These are phyloP conservation scores for Cerastis rubricosa DNA, from an alignment of 2,888 invertebrate genomes.

Conservation along the genomic window DNA sequence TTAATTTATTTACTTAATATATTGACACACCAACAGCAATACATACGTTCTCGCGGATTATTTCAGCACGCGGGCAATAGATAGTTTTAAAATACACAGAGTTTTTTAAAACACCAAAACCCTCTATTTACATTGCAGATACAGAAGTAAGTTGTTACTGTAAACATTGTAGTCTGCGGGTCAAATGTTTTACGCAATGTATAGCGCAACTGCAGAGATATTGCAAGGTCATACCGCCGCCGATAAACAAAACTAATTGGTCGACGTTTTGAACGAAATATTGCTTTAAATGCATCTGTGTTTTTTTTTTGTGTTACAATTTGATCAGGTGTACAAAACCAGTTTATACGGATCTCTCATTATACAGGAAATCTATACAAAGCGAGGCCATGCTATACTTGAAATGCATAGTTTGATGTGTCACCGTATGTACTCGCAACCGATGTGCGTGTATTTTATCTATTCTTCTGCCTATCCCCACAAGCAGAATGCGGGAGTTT, in stretches of 20 bases:
- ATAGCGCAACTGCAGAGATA: constrained; percentile 46
- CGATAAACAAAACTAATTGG: constrained; percentile 53
- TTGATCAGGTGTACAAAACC: not conserved
- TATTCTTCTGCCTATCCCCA: too few relatives aligned
- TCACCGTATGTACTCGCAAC: not conserved
- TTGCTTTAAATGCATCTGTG: not conserved
- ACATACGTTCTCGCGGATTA: not conserved
- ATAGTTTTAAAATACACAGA: not conserved
- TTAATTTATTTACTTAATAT: not conserved
- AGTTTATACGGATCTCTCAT: too few relatives aligned
- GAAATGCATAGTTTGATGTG: too few relatives aligned
- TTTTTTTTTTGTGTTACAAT: not conserved
- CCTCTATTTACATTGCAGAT: not conserved
- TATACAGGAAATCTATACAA: too few relatives aligned
- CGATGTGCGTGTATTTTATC: not conserved
- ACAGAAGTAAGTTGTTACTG: not conserved
- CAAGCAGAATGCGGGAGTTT: too few relatives aligned
- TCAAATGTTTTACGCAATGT: constrained; percentile 43
- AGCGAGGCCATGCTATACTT: too few relatives aligned
- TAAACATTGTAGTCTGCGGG: constrained; percentile 16
- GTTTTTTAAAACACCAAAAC: not conserved
- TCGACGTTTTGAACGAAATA: constrained; percentile 15
- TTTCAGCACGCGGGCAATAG: not conserved
- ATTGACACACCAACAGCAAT: not conserved
- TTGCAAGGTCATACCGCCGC: constrained; percentile 38